These are phyloP conservation scores for Falco concolor DNA, from an alignment of 2,797 vertebrate genomes.

Conservation along the genomic window DNA sequence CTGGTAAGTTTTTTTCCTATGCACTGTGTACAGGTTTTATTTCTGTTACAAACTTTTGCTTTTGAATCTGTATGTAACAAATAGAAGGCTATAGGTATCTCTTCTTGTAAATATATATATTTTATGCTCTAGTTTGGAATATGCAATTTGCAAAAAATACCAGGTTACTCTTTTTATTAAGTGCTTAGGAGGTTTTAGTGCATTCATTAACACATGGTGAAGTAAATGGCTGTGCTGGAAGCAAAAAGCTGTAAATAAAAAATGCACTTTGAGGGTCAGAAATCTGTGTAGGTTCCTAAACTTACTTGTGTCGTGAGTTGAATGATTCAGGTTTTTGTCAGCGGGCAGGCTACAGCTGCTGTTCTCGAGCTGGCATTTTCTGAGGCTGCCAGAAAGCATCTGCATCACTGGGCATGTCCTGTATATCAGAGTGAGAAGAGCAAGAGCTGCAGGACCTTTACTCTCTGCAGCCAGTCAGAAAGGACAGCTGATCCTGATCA, in stretches of 20 bases:
- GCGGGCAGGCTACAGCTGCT: conserved; percentile 75
- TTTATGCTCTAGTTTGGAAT: background rate
- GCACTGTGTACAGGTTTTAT: background rate
- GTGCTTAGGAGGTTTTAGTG: background rate
- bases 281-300: conserved; percentile 15
- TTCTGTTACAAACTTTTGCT: background rate
- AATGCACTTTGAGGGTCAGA: background rate
- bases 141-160: background rate
- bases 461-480: conserved; percentile 63
- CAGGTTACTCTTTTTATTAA: background rate
- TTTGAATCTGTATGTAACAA: background rate
- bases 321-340: conserved; percentile 69
- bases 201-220: background rate
- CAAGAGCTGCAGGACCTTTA: conserved; percentile 72
- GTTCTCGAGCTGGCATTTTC: conserved; percentile 72
- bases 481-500: conserved; percentile 58
- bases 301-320: conserved; percentile 65
- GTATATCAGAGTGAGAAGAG: conserved; percentile 29
- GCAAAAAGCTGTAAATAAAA: background rate
- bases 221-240: background rate
- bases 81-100: background rate
- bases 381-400: conserved; percentile 76
- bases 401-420: conserved; percentile 65
- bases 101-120: background rate
- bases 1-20: background rate